Evolutionary conservation across 2,113 vertebrate species (phyloP).

Genomic region (Puffinus mauretanicus): DNA sequence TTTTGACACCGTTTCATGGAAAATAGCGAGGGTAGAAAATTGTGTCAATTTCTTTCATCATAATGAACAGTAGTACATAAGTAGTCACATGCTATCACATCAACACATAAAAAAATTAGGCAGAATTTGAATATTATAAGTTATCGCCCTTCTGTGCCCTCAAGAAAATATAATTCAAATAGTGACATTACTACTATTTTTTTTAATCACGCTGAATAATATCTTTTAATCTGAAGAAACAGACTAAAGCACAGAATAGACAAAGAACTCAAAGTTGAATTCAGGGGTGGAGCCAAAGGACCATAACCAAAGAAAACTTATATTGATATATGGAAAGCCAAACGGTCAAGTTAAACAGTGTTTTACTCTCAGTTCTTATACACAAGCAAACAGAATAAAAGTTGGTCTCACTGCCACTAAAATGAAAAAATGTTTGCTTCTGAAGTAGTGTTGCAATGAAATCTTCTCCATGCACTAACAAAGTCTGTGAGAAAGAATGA

Average conservation of each 20-base stretch:
- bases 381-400: background rate
- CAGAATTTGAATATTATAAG: background rate
- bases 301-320: background rate
- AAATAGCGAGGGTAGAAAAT: background rate
- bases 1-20: background rate
- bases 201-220: background rate
- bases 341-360: background rate
- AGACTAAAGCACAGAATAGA: background rate
- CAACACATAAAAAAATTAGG: background rate
- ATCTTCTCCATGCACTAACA: background rate
- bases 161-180: background rate
- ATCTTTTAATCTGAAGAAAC: background rate
- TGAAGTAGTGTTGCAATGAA: background rate
- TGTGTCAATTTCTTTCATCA: background rate
- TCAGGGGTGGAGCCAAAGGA: background rate
- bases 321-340: background rate
- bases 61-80: background rate
- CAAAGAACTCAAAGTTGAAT: background rate
- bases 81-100: background rate
- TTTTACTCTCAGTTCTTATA: background rate
- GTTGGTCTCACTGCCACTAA: background rate
- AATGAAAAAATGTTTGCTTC: background rate
- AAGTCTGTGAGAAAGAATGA: background rate
- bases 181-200: background rate
- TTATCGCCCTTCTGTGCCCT: background rate